Percentiles rank a stretch among this genome's conserved stretches.
Conservation (phyloP, 2,797 vertebrate genomes). For the Alfaro cultratus region DNA sequence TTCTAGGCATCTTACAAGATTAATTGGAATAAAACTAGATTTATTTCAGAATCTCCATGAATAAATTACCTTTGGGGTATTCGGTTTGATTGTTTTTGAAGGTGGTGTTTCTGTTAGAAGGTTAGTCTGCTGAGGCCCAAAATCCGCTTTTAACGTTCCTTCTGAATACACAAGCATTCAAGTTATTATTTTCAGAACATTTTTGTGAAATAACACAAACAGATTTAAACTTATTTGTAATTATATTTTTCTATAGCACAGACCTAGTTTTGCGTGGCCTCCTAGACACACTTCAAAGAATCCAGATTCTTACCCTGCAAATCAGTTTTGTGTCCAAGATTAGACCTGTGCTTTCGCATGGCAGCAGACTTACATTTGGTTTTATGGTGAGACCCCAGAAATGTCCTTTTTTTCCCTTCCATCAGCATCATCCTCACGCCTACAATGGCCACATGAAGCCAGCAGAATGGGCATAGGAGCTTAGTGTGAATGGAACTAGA, state of each 20-base stretch:
- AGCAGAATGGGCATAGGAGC: constrained; percentile 35
- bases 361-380: constrained; percentile 6
- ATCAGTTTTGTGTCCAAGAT: constrained; percentile 51
- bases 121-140: constrained; percentile 15
- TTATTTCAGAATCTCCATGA: not conserved
- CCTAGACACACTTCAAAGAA: constrained; percentile 41
- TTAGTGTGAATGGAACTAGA: constrained; percentile 49
- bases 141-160: constrained; percentile 20
- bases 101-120: constrained; percentile 18
- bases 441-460: constrained; percentile 22
- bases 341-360: constrained; percentile 35
- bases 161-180: constrained; percentile 22
- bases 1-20: not conserved
- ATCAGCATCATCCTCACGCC: constrained; percentile 42
- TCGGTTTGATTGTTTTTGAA: constrained; percentile 8
- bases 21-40: not conserved
- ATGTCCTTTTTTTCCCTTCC: constrained; percentile 21
- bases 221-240: constrained; percentile 20
- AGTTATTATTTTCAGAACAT: constrained; percentile 8
- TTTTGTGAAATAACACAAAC: constrained; percentile 12
- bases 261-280: constrained; percentile 26
- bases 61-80: not conserved
- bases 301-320: constrained; percentile 44
- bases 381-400: constrained; percentile 7
- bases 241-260: constrained; percentile 12